phyloP scores from a whole-genome alignment of 2,113 vertebrate genomes.

The Cyprinus carpio region DNA sequence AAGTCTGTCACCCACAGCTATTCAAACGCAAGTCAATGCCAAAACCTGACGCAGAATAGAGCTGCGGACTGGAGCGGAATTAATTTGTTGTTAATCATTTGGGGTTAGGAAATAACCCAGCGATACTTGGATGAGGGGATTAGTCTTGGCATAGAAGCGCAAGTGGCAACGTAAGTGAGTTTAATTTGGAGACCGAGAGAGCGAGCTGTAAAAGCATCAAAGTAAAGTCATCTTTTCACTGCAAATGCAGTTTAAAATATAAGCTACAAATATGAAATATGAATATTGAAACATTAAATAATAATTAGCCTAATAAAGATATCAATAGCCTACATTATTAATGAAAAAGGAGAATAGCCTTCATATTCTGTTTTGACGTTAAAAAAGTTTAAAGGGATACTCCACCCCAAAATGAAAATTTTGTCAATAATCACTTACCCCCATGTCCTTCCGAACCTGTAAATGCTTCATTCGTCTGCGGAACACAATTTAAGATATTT shows the following conservation, averaged over 20 bases:
- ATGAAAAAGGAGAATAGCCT: not conserved
- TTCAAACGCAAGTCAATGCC: conserved; percentile 59
- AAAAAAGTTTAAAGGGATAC: not conserved
- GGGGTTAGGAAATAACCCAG: conserved; percentile 26
- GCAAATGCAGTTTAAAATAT: not conserved
- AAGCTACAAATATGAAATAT: not conserved
- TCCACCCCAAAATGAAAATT: too few species aligned
- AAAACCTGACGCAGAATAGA: conserved; percentile 76
- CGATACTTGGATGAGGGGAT: conserved; percentile 1
- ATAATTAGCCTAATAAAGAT: not conserved
- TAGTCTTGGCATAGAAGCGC: not conserved
- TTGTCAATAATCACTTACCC: too few species aligned
- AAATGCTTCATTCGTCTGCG: too few species aligned
- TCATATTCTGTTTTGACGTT: not conserved
- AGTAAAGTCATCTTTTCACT: not conserved
- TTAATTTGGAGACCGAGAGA: not conserved
- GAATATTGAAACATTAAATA: not conserved
- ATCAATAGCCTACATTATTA: not conserved
- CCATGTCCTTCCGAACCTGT: too few species aligned
- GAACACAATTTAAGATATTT: too few species aligned
- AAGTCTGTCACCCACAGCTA: conserved; percentile 66
- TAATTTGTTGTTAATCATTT: conserved; percentile 63
- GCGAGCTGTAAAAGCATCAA: not conserved
- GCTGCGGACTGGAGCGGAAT: conserved; percentile 72
- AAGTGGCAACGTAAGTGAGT: not conserved